These are phyloP conservation scores for Dromaius novaehollandiae DNA, from an alignment of 2,113 vertebrate species.

Conservation along the genomic window DNA sequence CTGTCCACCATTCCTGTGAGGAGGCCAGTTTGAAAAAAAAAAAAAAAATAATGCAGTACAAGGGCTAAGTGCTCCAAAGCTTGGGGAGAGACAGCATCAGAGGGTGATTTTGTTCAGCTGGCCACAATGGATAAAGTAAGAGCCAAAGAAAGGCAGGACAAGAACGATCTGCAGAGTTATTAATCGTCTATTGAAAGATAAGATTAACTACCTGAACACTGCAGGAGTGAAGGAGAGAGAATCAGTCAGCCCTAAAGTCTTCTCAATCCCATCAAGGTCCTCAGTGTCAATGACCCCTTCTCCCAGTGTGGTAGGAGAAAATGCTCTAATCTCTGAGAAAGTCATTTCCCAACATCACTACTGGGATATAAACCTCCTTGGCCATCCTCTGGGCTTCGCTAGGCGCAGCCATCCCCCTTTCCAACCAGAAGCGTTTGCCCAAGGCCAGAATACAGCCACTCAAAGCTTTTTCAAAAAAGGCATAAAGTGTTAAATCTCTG, in stretches of 20 bases:
- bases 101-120: background rate
- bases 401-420: background rate
- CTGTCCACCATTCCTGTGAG: background rate
- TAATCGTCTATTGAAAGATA: slow-evolving; percentile 24
- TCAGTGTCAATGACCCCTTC: background rate
- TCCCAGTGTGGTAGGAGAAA: background rate
- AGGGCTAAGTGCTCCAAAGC: background rate
- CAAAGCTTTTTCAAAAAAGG: slow-evolving; percentile 14
- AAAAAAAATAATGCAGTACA: background rate
- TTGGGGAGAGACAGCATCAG: background rate
- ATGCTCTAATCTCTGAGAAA: background rate
- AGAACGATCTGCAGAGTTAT: background rate
- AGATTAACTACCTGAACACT: slow-evolving; percentile 29
- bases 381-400: background rate
- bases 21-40: background rate
- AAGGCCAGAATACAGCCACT: background rate
- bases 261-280: slow-evolving; percentile 18
- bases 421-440: background rate
- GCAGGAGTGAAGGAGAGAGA: background rate
- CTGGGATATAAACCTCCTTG: background rate
- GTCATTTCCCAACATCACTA: background rate
- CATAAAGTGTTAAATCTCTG: slow-evolving; percentile 10
- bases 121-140: background rate
- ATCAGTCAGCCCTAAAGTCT: background rate
- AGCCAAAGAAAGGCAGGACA: background rate